phyloP scores from a whole-genome alignment of 2,113 vertebrate genomes.

The Strix aluco region DNA sequence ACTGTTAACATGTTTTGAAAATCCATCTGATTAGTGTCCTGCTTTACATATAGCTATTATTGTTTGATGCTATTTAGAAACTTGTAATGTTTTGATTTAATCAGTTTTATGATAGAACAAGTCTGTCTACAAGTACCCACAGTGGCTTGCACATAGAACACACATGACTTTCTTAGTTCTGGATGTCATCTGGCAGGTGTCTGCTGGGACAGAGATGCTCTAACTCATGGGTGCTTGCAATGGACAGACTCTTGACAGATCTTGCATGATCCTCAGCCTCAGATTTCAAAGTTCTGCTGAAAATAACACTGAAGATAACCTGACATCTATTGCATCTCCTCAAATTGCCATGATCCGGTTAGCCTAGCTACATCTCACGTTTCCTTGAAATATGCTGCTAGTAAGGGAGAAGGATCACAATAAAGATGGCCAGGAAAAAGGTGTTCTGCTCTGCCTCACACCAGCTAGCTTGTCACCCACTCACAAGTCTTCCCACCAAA shows the following conservation, averaged over 20 bases:
- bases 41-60: background rate
- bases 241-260: background rate
- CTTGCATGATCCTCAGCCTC: background rate
- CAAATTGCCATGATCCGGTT: background rate
- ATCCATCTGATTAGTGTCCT: background rate
- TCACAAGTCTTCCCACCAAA: background rate
- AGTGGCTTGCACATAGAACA: background rate
- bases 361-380: background rate
- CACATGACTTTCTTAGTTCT: background rate
- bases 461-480: background rate
- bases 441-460: background rate
- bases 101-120: background rate
- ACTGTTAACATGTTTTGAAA: constrained; percentile 1
- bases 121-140: background rate
- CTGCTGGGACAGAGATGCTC: background rate
- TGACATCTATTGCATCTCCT: background rate
- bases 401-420: background rate
- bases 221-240: background rate
- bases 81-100: background rate
- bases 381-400: background rate
- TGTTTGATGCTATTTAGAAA: background rate
- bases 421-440: background rate
- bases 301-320: background rate
- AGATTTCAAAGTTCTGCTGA: background rate
- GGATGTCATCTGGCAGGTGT: background rate